Evolutionary conservation across 2,888 invertebrate genomes (phyloP), one percentile per base, ranked within the genome.

Genomic region (Pristionchus exspectatus): DNA sequence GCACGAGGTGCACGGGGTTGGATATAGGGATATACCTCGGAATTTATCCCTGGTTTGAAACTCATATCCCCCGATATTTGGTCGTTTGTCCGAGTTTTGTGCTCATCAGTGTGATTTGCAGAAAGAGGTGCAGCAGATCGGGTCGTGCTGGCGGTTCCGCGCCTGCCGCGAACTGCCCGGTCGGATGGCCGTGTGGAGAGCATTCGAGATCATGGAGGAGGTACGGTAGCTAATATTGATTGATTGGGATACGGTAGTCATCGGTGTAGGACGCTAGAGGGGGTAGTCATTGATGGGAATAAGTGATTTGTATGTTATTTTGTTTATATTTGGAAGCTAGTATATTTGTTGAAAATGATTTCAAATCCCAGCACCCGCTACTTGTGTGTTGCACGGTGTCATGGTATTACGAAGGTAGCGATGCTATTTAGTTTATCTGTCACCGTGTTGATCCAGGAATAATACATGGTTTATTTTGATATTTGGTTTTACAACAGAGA

Each of bases 121-220:
- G 84, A 33, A 56, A 24, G 84, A 85, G 3, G n/a, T 59, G 59
- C 84, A 33, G 84, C 33, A 59, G 59, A 9, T 56, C 33, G 84
- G 84, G 59, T 85, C 84, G 84, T 27, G 27, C 10, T 85, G 84
- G 84, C 84, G 59, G 7, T 85, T 85, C 24, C 56, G 59, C 21
- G 84, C 84, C 1, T 85, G 84, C 21, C 84, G 84, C 24, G 84
- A 85, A 21, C 33, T 85, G 21, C 84, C 84, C 24, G 84, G 84
- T 5, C 10, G 84, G 14, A 14, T 30, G 84, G 84, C 84, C 10
- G 84, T 59, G 9, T 85, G 84, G 84, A 21, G 59, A 24, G 84
- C 84, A 27, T 85, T 85, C 50, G 33, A 38, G 33, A 38, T 85
- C 21, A 12, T 1, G 1, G 18, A 56, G 14, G 84, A 85, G 84